Evolutionary conservation across 2,888 invertebrate genomes (phyloP), one percentile per base, ranked within the genome.

Genomic region (Ormyrus rosae): DNA sequence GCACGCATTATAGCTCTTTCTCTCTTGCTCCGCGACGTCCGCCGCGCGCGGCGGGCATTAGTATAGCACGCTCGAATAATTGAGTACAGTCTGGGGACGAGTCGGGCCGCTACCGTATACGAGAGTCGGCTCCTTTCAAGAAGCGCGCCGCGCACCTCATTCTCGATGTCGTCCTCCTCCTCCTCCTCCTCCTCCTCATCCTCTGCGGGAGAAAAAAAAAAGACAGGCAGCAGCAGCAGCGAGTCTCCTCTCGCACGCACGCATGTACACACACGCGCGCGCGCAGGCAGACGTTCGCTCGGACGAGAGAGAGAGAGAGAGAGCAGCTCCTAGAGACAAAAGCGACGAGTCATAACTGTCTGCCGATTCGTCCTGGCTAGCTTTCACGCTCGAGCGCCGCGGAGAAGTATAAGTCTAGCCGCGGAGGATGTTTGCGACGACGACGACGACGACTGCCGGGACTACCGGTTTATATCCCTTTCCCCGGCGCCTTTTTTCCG

Each of bases 51-150:
- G 86, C 86, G 86, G 19, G 88, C 87, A 88, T 89, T 89, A 89
- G 89, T 90, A 89, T 89, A 90, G 89, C 89, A 89, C 88, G 87
- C 84, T 84, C 86, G 87, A 90, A 90, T 90, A 90, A 90, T 90
- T 90, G 89, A 89, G 88, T 88, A 90, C 89, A 90, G 88, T 89
- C 88, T 85, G 85, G 83, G 34, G 46, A 74, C 53, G 63, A 19
- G 46, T 50, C 5, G 64, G 10, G 46, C 8, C 13, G 89, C 89
- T 90, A 90, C 90, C 86, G 90, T 89, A 56, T 63, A 53, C 34
- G 53, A 72, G 34, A 8, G 89, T 88, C 90, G 90, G 90, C 90
- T 86, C 87, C 89, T 90, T 90, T 90, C 87, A 89, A 87, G 86
- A 80, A 19, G 77, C 76, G 75, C 51, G 68, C 77, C 77, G 79